phyloP scores from a whole-genome alignment of 2,113 vertebrate genomes.

The Tachysurus fulvidraco region DNA sequence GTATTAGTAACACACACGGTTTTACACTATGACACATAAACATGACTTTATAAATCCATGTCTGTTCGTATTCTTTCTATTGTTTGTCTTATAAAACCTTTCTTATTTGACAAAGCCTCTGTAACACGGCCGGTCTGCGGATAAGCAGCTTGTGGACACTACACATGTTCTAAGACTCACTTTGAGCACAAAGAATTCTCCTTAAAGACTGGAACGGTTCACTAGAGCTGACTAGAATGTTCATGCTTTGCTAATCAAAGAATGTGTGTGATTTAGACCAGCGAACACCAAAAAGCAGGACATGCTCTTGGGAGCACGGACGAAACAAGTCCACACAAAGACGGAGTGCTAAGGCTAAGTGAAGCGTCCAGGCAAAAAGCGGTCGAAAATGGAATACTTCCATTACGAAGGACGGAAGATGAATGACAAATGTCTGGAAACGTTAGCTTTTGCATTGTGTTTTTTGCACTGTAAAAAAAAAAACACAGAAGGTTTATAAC shows the following conservation, averaged over 20 bases:
- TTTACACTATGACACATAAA: background rate
- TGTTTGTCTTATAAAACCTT: background rate
- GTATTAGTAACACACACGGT: background rate
- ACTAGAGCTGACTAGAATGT: background rate
- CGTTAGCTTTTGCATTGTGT: no score
- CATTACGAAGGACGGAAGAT: background rate
- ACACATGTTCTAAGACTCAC: background rate
- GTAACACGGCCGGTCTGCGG: background rate
- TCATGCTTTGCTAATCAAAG: slow-evolving; percentile 8
- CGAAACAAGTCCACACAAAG: background rate
- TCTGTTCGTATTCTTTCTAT: background rate
- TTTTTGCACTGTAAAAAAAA: background rate
- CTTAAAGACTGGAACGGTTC: background rate
- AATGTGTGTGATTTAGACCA: background rate
- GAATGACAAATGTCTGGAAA: background rate
- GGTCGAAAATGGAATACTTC: background rate
- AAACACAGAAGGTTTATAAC: background rate
- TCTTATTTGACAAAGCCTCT: background rate
- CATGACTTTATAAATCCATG: background rate
- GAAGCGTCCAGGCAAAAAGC: background rate
- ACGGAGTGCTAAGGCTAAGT: background rate
- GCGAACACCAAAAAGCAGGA: slow-evolving; percentile 3
- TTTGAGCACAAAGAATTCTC: background rate
- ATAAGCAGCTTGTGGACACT: background rate
- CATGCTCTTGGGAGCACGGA: background rate